Evolutionary conservation across 2,113 vertebrate species (phyloP).

Genomic region (Pelmatolapia mariae): DNA sequence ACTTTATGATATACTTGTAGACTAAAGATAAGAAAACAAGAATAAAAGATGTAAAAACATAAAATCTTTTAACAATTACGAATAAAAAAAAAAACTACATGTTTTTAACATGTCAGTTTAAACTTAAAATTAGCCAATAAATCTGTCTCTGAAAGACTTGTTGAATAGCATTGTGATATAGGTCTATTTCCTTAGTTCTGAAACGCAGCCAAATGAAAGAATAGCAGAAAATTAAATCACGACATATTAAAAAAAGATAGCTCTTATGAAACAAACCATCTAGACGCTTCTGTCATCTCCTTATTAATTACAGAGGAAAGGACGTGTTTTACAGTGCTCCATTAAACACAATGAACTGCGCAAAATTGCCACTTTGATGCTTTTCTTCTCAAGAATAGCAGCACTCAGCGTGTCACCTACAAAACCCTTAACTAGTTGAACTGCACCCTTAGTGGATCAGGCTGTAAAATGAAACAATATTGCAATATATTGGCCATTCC

Average conservation of each 20-base stretch:
- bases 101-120: neutral
- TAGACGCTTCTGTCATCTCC: slow-evolving; percentile 16
- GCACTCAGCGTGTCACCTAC: slow-evolving; percentile 22
- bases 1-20: no score
- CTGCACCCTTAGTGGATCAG: neutral
- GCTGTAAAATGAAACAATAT: neutral
- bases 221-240: slow-evolving; percentile 19
- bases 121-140: neutral
- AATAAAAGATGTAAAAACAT: no score
- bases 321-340: slow-evolving; percentile 42
- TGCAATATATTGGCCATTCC: slow-evolving; percentile 5
- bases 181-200: neutral
- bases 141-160: neutral
- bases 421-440: neutral
- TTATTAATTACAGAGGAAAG: slow-evolving; percentile 50
- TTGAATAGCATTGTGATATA: neutral
- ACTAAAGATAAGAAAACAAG: no score
- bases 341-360: slow-evolving; percentile 56
- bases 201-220: neutral
- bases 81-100: neutral
- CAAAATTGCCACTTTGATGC: slow-evolving; percentile 42
- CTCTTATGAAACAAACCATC: neutral
- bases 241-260: neutral
- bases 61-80: no score
- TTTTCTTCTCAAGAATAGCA: slow-evolving; percentile 4